Base-by-base conservation (phyloP, 2,888 invertebrate genomes). In the Trileptium ribeirensis region DNA sequence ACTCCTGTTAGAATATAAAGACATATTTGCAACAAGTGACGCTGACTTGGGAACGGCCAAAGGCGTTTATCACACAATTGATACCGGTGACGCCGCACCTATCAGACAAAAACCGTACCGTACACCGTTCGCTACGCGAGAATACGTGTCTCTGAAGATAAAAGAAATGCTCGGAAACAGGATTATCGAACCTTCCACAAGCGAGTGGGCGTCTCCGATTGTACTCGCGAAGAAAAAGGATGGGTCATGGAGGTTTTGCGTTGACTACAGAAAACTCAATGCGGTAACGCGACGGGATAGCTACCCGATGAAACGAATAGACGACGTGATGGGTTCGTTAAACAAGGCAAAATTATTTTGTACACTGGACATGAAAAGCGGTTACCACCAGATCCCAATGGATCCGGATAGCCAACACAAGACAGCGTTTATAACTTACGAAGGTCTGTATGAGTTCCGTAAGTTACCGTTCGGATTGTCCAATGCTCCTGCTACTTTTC, bases 401-500 rank as follows among this genome's bases (percentile, higher is more conserved):
- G 64, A n/a, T n/a, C 15, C 40, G 24, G 51, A 78, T 24, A 67
- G 64, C 64, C 8, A 15, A 3, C 51, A 51, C 39, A 78, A 78
- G 78, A 78, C 78, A 24, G 78, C 78, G 8, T 78, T 78, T 29
- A 51, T 31, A 8, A 31, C 64, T 8, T 67, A 39, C 33, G 8
- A 15, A n/a, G 78, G 29, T 36, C 78, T 8, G n/a, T 78, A 19
- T 15, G 51, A 78, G 51, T 78, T 19, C 31, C 3, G 15, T 3
- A 15, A n/a, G 2, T 15, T 81, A 36, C 81, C 81, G 24, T 67
- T 81, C 33, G 81, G 81, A 0, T 37, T 81, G 31, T 8, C 31
- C 8, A 82, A 33, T 1, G 67, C 81, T 37, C 81, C 81, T 8
- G 81, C 70, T 0, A 0, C 8, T 19, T 81, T 82, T n/a, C 75